These are phyloP conservation scores for Emys orbicularis DNA, from an alignment of 2,797 vertebrate species.

Conservation along the genomic window DNA sequence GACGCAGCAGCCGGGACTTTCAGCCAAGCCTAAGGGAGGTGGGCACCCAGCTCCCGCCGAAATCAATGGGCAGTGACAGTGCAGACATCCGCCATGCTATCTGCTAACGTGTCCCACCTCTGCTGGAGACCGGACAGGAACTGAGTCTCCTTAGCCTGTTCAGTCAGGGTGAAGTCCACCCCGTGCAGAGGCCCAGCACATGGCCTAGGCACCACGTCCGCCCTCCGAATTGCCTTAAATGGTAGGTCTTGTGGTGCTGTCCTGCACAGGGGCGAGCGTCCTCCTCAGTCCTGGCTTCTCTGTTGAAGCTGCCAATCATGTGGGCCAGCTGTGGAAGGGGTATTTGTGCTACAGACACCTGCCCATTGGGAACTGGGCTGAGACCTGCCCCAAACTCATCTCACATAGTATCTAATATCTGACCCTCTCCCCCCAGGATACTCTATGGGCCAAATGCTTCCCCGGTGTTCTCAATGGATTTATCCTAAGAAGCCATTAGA, in stretches of 20 bases:
- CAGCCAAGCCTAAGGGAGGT: no score
- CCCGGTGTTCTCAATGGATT: neutral
- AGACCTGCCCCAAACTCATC: neutral
- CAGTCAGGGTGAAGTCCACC: neutral
- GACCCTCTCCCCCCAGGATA: neutral
- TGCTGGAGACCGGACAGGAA: neutral
- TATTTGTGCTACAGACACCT: neutral
- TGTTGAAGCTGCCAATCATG: neutral
- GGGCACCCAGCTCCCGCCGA: no score
- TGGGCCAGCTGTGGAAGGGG: neutral
- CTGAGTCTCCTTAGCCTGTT: neutral
- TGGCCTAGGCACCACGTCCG: neutral
- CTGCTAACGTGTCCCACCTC: no score
- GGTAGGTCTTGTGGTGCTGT: neutral
- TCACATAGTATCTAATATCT: neutral
- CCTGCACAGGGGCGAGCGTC: neutral
- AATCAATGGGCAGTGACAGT: no score
- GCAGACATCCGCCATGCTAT: no score
- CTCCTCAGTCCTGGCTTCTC: neutral
- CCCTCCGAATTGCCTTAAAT: neutral
- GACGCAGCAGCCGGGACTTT: no score
- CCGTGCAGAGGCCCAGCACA: neutral
- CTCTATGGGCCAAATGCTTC: neutral
- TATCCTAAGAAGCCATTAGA: neutral
- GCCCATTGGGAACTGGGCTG: neutral